Base-by-base conservation (phyloP, 2,888 invertebrate genomes). In the Cheilosia grossa region DNA sequence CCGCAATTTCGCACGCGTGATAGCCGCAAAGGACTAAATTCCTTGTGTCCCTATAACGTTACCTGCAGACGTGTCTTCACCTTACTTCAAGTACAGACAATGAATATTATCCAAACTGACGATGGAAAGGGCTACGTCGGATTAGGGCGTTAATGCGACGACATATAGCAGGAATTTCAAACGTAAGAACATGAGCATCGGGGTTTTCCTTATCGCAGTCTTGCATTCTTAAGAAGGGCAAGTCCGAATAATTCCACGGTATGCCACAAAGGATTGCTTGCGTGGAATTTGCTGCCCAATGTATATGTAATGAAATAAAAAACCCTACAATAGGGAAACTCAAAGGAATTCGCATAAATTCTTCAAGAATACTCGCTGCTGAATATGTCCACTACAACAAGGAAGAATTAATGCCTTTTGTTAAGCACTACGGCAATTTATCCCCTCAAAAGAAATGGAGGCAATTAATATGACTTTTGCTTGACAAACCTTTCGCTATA, bases 111-210 rank as follows among this genome's bases (percentile, higher is more conserved):
- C 58, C 56, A 3, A 44, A 44, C 33, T 13, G 13, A 37, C 27
- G 24, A 24, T 37, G 24, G 24, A 51, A 40, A 24, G 40, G 19
- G 56, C 44, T 30, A 37, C 47, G 44, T 69, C 58, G 47, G 56
- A 54, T 19, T 54, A 44, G 30, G 33, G 69, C 47, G 58, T 58
- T 69, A 69, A 69, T 69, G 69, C 69, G 69, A 58, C 58, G 47
- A 69, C 56, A 69, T 58, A 58, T 69, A 69, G 47, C 47, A 47
- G 47, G 69, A 21, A 69, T 69, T 69, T 58, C 21, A 69, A 69
- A 69, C 30, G 58, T 47, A 47, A 69, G 47, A 58, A 30, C 69
- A 69, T 56, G 69, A 33, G 47, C 56, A 69, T 47, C 69, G 21
- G 49, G 58, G 47, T 69, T 56, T 69, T 21, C 47, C 30, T 69